phyloP scores from a whole-genome alignment of 1,140 invertebrate species.

The Sitophilus oryzae region DNA sequence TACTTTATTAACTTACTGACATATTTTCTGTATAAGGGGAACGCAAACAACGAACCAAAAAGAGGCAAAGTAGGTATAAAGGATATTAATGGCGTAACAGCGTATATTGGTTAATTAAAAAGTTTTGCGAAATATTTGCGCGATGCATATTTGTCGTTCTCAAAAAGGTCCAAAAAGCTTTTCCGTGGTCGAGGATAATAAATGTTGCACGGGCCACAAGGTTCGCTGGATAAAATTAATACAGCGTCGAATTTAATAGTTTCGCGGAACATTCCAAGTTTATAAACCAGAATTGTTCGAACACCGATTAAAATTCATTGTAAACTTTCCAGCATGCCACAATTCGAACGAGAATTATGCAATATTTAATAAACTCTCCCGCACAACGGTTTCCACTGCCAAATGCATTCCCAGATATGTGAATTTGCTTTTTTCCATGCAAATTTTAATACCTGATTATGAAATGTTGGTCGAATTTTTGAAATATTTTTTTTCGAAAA shows the following conservation, averaged over 20 bases:
- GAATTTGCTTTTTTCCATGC: constrained; percentile 4
- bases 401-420: constrained; percentile 18
- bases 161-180: neutral
- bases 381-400: constrained; percentile 10
- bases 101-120: neutral
- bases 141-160: constrained; percentile 3
- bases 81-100: no score
- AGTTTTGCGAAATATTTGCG: neutral
- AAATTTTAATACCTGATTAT: constrained; percentile 1
- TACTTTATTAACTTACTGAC: no score
- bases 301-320: constrained; percentile 17
- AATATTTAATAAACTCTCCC: constrained; percentile 21
- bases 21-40: no score
- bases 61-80: no score
- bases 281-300: constrained; percentile 16
- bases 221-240: neutral
- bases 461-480: constrained; percentile 3
- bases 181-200: neutral
- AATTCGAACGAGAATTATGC: constrained; percentile 19
- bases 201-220: neutral
- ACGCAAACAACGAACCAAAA: no score
- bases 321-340: constrained; percentile 20
- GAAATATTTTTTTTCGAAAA: neutral
- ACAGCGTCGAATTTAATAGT: constrained; percentile 10
- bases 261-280: constrained; percentile 16